A percentile compares a stretch with the other conserved stretches of the same genome.
These are phyloP conservation scores for Microtus montanus DNA, from an alignment of 2,113 vertebrate species.

Conservation along the genomic window DNA sequence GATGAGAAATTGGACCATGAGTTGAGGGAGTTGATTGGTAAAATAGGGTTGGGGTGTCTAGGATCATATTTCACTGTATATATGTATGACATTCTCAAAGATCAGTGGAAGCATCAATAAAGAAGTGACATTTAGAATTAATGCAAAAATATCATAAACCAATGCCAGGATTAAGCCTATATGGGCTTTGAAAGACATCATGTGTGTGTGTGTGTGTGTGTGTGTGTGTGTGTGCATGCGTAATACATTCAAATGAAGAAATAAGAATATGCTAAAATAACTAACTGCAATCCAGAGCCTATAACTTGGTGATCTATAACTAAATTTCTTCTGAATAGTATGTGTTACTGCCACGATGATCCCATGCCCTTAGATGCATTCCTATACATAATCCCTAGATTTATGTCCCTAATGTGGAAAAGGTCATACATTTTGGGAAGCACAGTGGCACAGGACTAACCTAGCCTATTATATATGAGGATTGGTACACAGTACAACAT, in stretches of 20 bases:
- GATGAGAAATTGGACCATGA: background rate
- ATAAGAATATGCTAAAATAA: background rate
- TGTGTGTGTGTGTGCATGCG: background rate
- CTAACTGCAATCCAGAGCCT: background rate
- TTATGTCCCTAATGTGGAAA: background rate
- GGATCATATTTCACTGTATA: background rate
- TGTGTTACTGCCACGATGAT: background rate
- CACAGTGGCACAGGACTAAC: background rate
- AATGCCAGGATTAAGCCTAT: background rate
- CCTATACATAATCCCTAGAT: background rate
- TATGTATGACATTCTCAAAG: background rate
- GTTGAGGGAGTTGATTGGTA: background rate
- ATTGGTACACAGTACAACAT: background rate
- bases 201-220: no score
- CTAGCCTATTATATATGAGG: background rate
- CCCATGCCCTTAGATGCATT: background rate
- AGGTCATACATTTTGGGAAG: background rate
- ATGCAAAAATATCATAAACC: background rate
- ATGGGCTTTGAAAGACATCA: background rate
- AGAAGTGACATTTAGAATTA: background rate
- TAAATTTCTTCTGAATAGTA: background rate
- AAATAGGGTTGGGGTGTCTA: background rate
- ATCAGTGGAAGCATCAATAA: background rate
- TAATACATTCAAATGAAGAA: background rate
- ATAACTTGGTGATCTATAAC: background rate